Conservation (phyloP, 2,888 invertebrate species). For the Torymus texanus region DNA sequence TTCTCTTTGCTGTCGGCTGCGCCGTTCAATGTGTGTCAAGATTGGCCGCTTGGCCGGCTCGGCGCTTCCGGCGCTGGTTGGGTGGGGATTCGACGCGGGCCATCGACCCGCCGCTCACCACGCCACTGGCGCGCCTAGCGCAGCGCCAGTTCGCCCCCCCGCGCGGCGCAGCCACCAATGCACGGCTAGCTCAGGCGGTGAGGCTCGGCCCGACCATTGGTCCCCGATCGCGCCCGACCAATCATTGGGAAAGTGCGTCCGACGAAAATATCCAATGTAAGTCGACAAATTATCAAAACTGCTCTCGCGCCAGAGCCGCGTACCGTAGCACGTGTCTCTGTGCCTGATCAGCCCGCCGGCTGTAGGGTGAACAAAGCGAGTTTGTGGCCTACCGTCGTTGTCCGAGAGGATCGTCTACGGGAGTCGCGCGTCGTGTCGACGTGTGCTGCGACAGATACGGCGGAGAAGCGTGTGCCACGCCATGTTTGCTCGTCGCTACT, state of each 20-base stretch:
- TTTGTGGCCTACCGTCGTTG: too few species aligned
- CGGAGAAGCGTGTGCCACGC: background rate
- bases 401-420: too few species aligned
- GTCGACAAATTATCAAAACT: constrained; percentile 82
- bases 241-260: constrained; percentile 90
- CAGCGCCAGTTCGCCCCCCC: constrained; percentile 75
- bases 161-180: constrained; percentile 80
- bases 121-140: constrained; percentile 59
- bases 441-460: background rate
- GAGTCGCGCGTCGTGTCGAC: background rate
- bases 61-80: constrained; percentile 25
- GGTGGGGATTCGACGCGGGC: background rate
- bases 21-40: constrained; percentile 20
- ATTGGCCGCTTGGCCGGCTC: constrained; percentile 30
- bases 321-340: background rate
- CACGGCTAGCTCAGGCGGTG: constrained; percentile 80
- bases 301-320: constrained; percentile 66
- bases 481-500: background rate
- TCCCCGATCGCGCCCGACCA: constrained; percentile 89
- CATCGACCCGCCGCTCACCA: constrained; percentile 27
- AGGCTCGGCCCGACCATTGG: constrained; percentile 86
- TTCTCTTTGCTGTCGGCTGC: background rate
- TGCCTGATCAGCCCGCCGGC: constrained; percentile 28
- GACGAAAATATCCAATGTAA: constrained; percentile 85
- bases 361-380: too few species aligned